Evolutionary conservation across 2,888 invertebrate species (phyloP).

Genomic region (Phania funesta): DNA sequence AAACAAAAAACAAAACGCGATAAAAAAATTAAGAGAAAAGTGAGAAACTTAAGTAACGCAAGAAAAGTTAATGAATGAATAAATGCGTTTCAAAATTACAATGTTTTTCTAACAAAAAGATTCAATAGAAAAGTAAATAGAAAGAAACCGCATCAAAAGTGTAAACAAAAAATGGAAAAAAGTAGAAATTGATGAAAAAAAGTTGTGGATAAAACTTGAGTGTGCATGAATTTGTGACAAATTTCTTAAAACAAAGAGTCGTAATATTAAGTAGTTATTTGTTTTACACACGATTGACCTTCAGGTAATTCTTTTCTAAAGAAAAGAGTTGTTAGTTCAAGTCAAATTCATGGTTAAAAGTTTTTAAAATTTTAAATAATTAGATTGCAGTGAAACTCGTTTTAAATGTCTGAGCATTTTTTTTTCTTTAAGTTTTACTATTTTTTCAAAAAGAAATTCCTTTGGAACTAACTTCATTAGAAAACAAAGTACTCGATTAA

Average conservation of each 20-base stretch:
- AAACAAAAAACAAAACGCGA: slow-evolving; percentile 1
- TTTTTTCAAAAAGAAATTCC: too few species aligned
- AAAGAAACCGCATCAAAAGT: slow-evolving; percentile 15
- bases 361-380: background rate
- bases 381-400: background rate
- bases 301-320: slow-evolving; percentile 13
- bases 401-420: too few species aligned
- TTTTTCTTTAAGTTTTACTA: too few species aligned
- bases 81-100: slow-evolving; percentile 20
- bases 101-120: background rate
- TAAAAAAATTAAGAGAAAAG: slow-evolving; percentile 9
- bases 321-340: background rate
- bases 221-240: slow-evolving; percentile 19
- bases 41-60: slow-evolving; percentile 19
- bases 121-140: background rate
- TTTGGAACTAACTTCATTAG: too few species aligned
- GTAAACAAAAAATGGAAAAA: background rate
- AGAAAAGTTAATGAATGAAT: slow-evolving; percentile 25
- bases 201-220: slow-evolving; percentile 5
- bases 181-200: background rate
- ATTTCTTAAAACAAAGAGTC: background rate
- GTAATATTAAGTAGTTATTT: slow-evolving; percentile 11
- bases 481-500: too few species aligned
- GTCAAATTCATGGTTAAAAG: background rate
- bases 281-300: slow-evolving; percentile 39